Evolutionary conservation across 1,140 invertebrate species (phyloP).

Genomic region (Brachionus rotundiformis): DNA sequence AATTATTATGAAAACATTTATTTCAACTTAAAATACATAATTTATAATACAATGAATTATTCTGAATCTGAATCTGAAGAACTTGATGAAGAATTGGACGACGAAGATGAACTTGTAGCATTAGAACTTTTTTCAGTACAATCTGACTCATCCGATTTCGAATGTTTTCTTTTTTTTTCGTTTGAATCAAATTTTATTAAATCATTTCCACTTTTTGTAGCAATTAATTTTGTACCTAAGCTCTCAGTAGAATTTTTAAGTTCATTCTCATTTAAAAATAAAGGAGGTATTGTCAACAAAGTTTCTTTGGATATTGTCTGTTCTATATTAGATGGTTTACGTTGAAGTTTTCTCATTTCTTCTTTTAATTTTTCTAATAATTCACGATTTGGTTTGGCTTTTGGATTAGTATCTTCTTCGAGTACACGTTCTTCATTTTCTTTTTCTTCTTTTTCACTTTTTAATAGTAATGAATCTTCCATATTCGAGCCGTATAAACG

Average conservation of each 20-base stretch:
- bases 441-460: slow-evolving; percentile 73
- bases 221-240: slow-evolving; percentile 70
- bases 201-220: slow-evolving; percentile 72
- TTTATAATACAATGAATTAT: neutral
- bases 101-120: neutral
- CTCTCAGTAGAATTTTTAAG: slow-evolving; percentile 55
- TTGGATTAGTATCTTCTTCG: slow-evolving; percentile 74
- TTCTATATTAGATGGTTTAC: neutral
- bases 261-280: neutral
- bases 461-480: neutral
- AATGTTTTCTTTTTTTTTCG: slow-evolving; percentile 64
- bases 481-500: slow-evolving; percentile 82
- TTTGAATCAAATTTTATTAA: slow-evolving; percentile 72
- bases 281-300: neutral
- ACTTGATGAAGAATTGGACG: slow-evolving; percentile 53
- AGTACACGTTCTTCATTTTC: slow-evolving; percentile 82
- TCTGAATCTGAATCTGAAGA: slow-evolving; percentile 25
- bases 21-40: neutral
- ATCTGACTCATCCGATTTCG: slow-evolving; percentile 54
- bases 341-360: slow-evolving; percentile 80
- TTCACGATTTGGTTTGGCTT: slow-evolving; percentile 87
- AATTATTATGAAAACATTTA: neutral
- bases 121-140: slow-evolving; percentile 10
- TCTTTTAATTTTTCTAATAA: slow-evolving; percentile 83
- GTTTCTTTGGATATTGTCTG: neutral